phyloP scores from a whole-genome alignment of 2,797 vertebrate species.

The Hippopotamyrus pictus region DNA sequence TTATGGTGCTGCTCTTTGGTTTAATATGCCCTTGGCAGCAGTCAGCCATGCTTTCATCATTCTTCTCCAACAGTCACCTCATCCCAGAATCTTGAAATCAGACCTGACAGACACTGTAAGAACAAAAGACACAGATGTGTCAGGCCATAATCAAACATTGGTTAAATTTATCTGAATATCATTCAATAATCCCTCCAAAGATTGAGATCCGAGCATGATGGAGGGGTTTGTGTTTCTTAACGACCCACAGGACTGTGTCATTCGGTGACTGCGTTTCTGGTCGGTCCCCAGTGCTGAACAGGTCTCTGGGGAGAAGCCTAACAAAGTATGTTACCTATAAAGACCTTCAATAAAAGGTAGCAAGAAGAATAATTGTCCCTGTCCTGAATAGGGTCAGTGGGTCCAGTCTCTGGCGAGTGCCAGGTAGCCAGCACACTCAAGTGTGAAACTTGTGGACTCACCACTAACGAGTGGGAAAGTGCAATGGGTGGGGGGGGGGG shows the following conservation, averaged over 20 bases:
- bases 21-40: background rate
- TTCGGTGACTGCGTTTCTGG: background rate
- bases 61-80: slow-evolving; percentile 70
- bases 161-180: background rate
- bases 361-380: background rate
- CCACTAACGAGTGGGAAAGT: background rate
- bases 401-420: background rate
- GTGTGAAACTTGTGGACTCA: background rate
- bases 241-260: background rate
- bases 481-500: background rate
- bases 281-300: background rate
- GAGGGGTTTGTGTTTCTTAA: background rate
- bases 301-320: background rate
- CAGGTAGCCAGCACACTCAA: background rate
- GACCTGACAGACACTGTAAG: slow-evolving; percentile 64
- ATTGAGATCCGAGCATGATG: background rate
- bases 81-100: slow-evolving; percentile 75
- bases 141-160: background rate
- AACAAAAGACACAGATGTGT: background rate
- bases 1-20: background rate
- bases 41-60: slow-evolving; percentile 56
- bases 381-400: background rate
- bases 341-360: background rate
- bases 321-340: background rate
- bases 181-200: background rate